Conservation (phyloP, 2,113 vertebrate genomes). For the Thomomys bottae region DNA sequence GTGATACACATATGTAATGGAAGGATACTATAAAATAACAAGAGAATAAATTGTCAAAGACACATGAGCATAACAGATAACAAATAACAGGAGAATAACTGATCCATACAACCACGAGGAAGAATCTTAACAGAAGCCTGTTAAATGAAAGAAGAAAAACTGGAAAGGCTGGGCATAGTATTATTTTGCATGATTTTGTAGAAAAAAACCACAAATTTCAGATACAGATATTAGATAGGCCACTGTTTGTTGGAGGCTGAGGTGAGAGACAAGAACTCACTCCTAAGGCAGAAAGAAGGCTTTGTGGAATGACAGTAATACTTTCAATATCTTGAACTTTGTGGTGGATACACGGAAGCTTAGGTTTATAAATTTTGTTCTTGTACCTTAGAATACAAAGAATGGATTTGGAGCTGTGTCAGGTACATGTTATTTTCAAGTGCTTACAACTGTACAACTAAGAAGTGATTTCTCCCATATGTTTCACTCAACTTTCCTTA, state of each 20-base stretch:
- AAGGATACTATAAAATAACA: neutral
- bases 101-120: neutral
- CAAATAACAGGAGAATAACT: neutral
- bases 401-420: neutral
- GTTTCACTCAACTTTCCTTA: slow-evolving; percentile 20
- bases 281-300: neutral
- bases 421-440: neutral
- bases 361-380: neutral
- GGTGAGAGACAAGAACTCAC: neutral
- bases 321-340: slow-evolving; percentile 7
- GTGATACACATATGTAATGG: neutral
- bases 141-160: neutral
- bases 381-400: neutral
- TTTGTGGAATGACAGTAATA: neutral
- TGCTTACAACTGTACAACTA: neutral
- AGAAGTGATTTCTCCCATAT: neutral
- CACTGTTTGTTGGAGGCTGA: neutral
- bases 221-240: neutral
- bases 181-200: neutral
- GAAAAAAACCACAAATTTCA: neutral
- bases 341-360: neutral
- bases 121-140: neutral
- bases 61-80: neutral
- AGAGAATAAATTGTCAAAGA: neutral
- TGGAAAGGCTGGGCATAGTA: neutral